Percentiles rank a stretch among this genome's conserved stretches.
These are phyloP conservation scores for Coryphaenoides rupestris DNA, from an alignment of 2,113 vertebrate species.

Conservation along the genomic window DNA sequence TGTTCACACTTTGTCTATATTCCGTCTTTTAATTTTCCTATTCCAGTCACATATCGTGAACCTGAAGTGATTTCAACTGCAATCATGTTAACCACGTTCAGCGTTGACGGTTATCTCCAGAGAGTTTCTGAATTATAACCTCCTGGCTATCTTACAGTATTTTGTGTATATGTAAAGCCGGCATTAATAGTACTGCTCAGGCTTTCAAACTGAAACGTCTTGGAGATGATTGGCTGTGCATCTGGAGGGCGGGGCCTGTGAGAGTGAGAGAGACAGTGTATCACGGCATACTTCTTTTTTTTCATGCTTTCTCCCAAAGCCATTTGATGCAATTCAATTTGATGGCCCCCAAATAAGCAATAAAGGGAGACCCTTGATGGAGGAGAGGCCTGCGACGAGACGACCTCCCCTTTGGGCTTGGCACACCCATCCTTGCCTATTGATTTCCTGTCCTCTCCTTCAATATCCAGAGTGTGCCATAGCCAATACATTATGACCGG, in stretches of 20 bases:
- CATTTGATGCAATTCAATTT: slow-evolving; percentile 69
- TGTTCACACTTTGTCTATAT: slow-evolving; percentile 7
- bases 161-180: too few relatives aligned
- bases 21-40: too few relatives aligned
- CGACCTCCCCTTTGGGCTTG: slow-evolving; percentile 65
- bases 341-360: slow-evolving; percentile 56
- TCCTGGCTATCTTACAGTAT: too few relatives aligned
- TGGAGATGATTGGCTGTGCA: slow-evolving; percentile 54
- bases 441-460: slow-evolving; percentile 78
- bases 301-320: slow-evolving; percentile 3
- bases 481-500: slow-evolving; percentile 78
- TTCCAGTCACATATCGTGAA: too few relatives aligned
- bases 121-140: too few relatives aligned
- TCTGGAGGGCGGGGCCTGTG: slow-evolving; percentile 49
- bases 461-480: slow-evolving; percentile 71
- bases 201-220: slow-evolving; percentile 24
- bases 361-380: slow-evolving; percentile 58
- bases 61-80: too few relatives aligned
- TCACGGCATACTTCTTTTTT: neutral
- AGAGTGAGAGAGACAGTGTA: slow-evolving; percentile 11
- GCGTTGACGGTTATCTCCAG: too few relatives aligned
- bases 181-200: too few relatives aligned
- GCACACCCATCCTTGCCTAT: slow-evolving; percentile 74
- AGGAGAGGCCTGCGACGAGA: slow-evolving; percentile 55
- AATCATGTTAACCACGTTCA: too few relatives aligned